phyloP scores from a whole-genome alignment of 2,113 vertebrate species.

The Delphinus delphis region DNA sequence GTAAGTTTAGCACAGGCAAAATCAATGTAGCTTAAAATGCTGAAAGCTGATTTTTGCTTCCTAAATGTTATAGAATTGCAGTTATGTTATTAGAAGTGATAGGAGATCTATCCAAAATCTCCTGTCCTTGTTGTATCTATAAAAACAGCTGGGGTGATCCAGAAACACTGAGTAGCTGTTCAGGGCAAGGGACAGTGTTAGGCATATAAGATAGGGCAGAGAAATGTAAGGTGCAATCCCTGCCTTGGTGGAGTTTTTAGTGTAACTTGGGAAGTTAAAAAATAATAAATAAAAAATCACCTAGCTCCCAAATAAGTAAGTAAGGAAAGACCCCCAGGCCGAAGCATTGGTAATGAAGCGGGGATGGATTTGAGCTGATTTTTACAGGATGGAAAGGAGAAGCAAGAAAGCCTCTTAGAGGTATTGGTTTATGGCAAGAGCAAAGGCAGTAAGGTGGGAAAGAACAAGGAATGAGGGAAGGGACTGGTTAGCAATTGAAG shows the following conservation, averaged over 20 bases:
- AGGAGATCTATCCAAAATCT: not conserved
- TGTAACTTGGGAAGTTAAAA: not conserved
- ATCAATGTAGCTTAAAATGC: not conserved
- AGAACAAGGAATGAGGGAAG: not conserved
- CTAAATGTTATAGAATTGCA: not conserved
- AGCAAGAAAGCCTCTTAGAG: not conserved
- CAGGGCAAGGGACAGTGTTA: not conserved
- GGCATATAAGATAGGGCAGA: not conserved
- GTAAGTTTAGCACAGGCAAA: not conserved
- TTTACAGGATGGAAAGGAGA: not conserved
- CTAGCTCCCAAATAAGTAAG: not conserved
- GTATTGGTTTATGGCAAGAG: not conserved
- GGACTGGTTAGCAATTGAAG: not conserved
- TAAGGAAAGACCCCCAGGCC: not conserved
- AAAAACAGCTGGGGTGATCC: not conserved
- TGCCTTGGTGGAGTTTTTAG: not conserved
- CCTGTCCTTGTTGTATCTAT: conserved; percentile 19
- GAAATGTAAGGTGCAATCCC: not conserved
- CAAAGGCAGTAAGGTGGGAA: not conserved
- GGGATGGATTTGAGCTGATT: not conserved
- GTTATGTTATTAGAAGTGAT: not conserved
- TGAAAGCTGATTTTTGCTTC: not conserved
- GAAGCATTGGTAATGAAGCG: not conserved
- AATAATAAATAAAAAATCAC: not conserved
- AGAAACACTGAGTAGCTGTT: not conserved